phyloP scores from a whole-genome alignment of 2,797 vertebrate genomes.

The Crypturellus tataupa region DNA sequence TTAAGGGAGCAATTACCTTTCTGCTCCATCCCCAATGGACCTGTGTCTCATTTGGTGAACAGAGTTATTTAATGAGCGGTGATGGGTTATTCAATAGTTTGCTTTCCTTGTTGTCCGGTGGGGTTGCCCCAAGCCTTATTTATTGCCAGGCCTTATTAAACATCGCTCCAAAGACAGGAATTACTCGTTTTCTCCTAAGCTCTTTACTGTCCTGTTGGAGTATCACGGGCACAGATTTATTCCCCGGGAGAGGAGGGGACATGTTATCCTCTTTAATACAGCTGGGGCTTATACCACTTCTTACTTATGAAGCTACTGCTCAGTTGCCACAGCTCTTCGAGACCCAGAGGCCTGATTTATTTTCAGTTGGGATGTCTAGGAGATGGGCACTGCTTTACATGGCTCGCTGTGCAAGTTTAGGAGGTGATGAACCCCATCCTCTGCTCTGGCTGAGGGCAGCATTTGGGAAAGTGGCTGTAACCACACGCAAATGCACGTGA shows the following conservation, averaged over 20 bases:
- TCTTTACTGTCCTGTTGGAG: neutral
- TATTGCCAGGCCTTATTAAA: constrained; percentile 47
- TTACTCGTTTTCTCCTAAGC: neutral
- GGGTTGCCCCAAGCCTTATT: constrained; percentile 30
- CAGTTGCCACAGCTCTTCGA: neutral
- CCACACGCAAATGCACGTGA: rapidly evolving
- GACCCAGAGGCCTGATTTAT: neutral
- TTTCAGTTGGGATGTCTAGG: neutral
- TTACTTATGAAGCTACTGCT: neutral
- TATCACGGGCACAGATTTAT: neutral
- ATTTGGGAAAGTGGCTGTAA: neutral
- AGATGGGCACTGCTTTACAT: neutral
- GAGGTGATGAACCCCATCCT: rapidly evolving
- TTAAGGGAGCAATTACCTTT: constrained; percentile 39
- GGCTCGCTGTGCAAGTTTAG: neutral
- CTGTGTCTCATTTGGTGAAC: constrained; percentile 36
- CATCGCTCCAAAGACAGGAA: neutral
- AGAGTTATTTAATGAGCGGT: constrained; percentile 57
- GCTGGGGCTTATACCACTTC: neutral
- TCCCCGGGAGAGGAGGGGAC: neutral
- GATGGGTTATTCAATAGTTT: constrained; percentile 66
- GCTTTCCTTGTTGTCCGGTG: constrained; percentile 28
- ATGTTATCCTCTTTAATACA: neutral
- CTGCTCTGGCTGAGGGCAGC: neutral
- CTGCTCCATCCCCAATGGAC: neutral